Evolutionary conservation across 2,113 vertebrate genomes (phyloP), one percentile per base, ranked within the genome.

Genomic region (Ellobius talpinus): DNA sequence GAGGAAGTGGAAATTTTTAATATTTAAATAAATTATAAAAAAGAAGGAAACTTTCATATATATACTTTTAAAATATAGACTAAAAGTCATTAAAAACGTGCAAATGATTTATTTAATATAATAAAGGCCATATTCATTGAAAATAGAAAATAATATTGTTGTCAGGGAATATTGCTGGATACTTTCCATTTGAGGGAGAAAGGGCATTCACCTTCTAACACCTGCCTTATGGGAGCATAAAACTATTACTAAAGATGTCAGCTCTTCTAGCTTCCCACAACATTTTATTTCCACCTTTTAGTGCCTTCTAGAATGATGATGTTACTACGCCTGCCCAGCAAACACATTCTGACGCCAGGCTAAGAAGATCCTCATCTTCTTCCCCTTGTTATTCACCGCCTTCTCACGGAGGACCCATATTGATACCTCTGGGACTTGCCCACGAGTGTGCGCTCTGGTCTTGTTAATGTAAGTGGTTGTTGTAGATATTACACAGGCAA

Each of bases 401-500:
- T 17, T 76, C 39, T 73, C 39, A 86, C 74, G 61, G 24, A 65
- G 58, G 45, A 89, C n/a, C 85, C 76, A 42, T 50, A 47, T 0
- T 45, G n/a, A 91, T 58, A 85, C 0, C 72, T 10, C 7, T 63
- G 31, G 84, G 90, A 72, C 55, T 95, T 72, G 81, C 12, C 47
- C 17, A 61, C 33, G 86, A 85, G 33, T 91, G 95, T 79, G 87
- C 58, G 17, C 84, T 82, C 52, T 84, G 3, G 65, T 89, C 33
- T 84, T 12, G 65, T 17, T 45, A 24, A 33, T 14, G 0, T 73
- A 95, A 96, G 76, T 36, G 42, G 55, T 24, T 85, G n/a, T 45
- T 47, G 24, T 42, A 58, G 86, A 89, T 93, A 89, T 93, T 23
- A 93, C 72, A 91, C 52, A 86, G 79, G 72, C 74, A 95, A 92